These are phyloP conservation scores for Galagoides demidoff DNA, from an alignment of 2,797 vertebrate species.

Conservation along the genomic window DNA sequence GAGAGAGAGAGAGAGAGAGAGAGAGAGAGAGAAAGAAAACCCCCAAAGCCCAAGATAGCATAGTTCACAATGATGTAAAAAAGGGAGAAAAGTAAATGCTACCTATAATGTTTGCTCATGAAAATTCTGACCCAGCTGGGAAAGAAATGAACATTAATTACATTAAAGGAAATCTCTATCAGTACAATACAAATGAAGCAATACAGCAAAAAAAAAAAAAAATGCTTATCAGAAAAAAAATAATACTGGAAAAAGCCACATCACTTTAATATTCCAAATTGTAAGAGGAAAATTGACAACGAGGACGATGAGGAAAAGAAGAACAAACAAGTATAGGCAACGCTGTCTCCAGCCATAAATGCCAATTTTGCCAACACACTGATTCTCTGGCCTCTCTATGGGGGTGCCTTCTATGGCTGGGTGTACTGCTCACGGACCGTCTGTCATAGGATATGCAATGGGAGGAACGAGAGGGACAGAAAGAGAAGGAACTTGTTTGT, in stretches of 20 bases:
- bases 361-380: slow-evolving; percentile 93
- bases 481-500: not conserved
- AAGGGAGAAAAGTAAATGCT: not conserved
- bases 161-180: not conserved
- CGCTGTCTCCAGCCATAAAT: slow-evolving; percentile 99
- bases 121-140: slow-evolving; percentile 29
- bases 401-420: slow-evolving; percentile 90
- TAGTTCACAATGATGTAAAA: not conserved
- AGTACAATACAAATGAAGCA: not conserved
- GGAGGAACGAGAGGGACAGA: not conserved
- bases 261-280: slow-evolving; percentile 97
- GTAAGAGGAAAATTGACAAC: slow-evolving; percentile 96
- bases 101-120: not conserved
- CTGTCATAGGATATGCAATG: slow-evolving; percentile 80
- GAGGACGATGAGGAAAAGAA: slow-evolving; percentile 94
- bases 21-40: no score
- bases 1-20: no score
- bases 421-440: slow-evolving; percentile 96
- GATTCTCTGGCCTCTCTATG: slow-evolving; percentile 88
- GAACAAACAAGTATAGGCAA: slow-evolving; percentile 96
- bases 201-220: not conserved
- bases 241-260: slow-evolving; percentile 95
- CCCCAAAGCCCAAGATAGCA: no score
- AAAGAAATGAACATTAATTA: slow-evolving; percentile 18
- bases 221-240: not conserved